These are phyloP conservation scores for Ectobius pallidus DNA, from an alignment of 2,888 invertebrate species.

Conservation along the genomic window DNA sequence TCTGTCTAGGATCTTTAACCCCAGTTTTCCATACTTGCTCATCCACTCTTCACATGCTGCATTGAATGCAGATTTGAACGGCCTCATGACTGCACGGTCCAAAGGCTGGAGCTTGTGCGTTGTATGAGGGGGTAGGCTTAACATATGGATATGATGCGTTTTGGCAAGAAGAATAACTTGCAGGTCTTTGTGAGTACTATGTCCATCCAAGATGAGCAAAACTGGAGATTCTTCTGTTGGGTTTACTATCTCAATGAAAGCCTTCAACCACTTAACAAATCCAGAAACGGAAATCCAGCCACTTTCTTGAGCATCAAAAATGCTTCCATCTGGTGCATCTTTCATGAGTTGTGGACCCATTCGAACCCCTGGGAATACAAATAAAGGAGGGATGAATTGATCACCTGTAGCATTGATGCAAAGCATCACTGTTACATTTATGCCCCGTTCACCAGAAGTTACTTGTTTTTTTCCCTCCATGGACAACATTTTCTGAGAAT, in stretches of 20 bases:
- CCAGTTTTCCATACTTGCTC: constrained; percentile 18
- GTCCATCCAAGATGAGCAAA: constrained; percentile 11
- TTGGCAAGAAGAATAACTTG: not conserved
- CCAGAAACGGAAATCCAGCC: not conserved
- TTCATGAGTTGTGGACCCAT: not conserved
- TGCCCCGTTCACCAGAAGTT: not conserved
- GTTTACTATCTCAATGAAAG: constrained; percentile 6
- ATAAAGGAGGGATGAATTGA: not conserved
- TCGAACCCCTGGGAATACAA: not conserved
- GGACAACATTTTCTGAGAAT: not conserved
- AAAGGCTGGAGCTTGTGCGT: constrained; percentile 25
- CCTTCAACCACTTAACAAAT: constrained; percentile 22
- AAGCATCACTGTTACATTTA: not conserved
- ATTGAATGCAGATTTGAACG: constrained; percentile 13
- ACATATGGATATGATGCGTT: constrained; percentile 3
- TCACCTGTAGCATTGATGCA: not conserved
- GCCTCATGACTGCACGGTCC: constrained; percentile 11
- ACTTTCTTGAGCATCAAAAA: constrained; percentile 14
- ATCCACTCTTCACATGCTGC: constrained; percentile 20
- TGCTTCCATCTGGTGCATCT: constrained; percentile 17
- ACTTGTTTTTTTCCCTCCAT: not conserved
- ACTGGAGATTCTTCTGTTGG: constrained; percentile 20
- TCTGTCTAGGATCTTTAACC: not conserved
- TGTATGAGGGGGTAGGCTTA: constrained; percentile 16
- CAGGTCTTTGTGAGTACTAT: not conserved